Conservation (phyloP, 2,888 invertebrate species). For the Stenurella melanura region DNA sequence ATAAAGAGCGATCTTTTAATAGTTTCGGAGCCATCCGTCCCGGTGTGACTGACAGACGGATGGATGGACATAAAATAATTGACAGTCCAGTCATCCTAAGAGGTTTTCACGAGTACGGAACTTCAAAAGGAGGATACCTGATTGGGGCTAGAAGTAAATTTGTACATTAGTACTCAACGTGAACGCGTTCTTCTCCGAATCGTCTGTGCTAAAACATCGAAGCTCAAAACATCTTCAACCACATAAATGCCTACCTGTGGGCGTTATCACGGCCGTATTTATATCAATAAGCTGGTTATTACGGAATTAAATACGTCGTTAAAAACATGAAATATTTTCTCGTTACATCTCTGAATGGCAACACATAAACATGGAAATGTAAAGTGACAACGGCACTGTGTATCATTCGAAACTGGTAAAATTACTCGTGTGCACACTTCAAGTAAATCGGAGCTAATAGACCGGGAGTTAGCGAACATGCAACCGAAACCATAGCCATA, state of each 20-base stretch:
- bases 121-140: too few species aligned
- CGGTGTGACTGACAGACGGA: too few species aligned
- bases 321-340: slow-evolving; percentile 42
- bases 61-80: too few species aligned
- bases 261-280: slow-evolving; percentile 46
- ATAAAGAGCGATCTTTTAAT: too few species aligned
- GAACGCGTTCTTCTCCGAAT: too few species aligned
- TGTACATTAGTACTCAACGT: too few species aligned
- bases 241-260: slow-evolving; percentile 33
- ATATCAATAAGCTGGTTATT: slow-evolving; percentile 51
- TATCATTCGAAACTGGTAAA: background rate
- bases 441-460: background rate
- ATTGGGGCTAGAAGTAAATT: too few species aligned
- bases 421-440: background rate
- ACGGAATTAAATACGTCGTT: slow-evolving; percentile 44
- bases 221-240: background rate
- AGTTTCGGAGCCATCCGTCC: too few species aligned
- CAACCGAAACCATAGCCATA: too few species aligned
- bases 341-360: slow-evolving; percentile 34
- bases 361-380: slow-evolving; percentile 46
- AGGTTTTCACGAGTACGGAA: too few species aligned
- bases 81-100: too few species aligned
- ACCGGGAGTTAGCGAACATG: too few species aligned
- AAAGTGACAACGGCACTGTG: background rate
- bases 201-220: background rate